Base-by-base conservation (phyloP, 2,888 invertebrate genomes). In the Amblyjoppa fuscipennis region DNA sequence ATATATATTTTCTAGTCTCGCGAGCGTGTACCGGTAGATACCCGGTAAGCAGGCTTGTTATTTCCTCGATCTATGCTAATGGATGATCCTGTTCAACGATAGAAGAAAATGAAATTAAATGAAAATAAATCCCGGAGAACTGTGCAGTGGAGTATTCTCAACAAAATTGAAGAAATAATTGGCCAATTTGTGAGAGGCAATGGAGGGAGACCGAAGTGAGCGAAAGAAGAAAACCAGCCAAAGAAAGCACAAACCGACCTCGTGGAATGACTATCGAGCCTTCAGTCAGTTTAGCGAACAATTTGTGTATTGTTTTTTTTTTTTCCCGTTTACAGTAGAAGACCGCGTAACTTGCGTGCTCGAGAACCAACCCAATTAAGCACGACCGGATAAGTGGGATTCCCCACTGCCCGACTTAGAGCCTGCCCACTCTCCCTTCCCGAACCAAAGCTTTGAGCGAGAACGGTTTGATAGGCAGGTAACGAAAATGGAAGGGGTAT, bases 141-240 rank as follows among this genome's bases (percentile, higher is more conserved):
- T 71, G 38, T 5, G 41, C 41, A 31, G 11, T 28, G 25, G 5
- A n/a, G 11, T 1, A 7, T 41, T 69, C 3, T 20, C 3, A 13
- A 34, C 41, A 59, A 70, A n/a, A 11, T 20, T 64, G n/a, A 51
- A 71, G 66, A 71, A 80, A 84, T 84, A 80, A 76, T 76, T 81
- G 76, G 71, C 28, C 76, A 81, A 84, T 76, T 80, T 76, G 73
- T 76, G 45, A 49, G 34, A 66, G 11, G 11, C 49, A 49, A 66
- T 66, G 28, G 6, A 11, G 53, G 34, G 41, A 38, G 56, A 41
- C 28, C 5, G 31, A 5, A 31, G 41, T 56, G 45, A 64, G 34
- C 9, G 31, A 13, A 66, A 31, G 3, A 56, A 56, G 34, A 66
- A 13, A 31, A 2, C n/a, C 16, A n/a, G 31, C 9, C 28, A 53